Percentiles rank a stretch among this genome's conserved stretches.
phyloP scores from a whole-genome alignment of 2,888 invertebrate genomes.

The Zele albiditarsus region DNA sequence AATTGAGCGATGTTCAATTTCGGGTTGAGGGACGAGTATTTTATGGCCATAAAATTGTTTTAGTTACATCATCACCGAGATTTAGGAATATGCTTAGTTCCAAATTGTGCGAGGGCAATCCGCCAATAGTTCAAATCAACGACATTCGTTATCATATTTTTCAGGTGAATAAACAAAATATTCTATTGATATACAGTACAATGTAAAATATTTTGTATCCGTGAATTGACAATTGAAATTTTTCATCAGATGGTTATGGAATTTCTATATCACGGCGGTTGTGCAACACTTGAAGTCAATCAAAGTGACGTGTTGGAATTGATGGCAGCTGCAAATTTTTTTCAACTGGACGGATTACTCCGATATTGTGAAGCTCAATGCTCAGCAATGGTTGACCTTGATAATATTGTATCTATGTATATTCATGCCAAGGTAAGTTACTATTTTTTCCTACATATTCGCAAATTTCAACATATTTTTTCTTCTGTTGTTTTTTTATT shows the following conservation, averaged over 20 bases:
- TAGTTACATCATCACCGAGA: slow-evolving; percentile 91
- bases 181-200: background rate
- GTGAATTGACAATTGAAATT: slow-evolving; percentile 25
- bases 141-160: slow-evolving; percentile 95
- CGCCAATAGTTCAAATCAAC: slow-evolving; percentile 92
- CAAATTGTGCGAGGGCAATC: slow-evolving; percentile 81
- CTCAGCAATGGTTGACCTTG: slow-evolving; percentile 87
- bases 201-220: slow-evolving; percentile 10
- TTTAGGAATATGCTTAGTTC: slow-evolving; percentile 89
- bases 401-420: slow-evolving; percentile 93
- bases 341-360: slow-evolving; percentile 88
- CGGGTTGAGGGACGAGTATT: slow-evolving; percentile 92
- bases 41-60: slow-evolving; percentile 94
- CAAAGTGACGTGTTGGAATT: slow-evolving; percentile 88
- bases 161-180: slow-evolving; percentile 77
- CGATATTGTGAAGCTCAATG: slow-evolving; percentile 90
- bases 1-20: slow-evolving; percentile 93
- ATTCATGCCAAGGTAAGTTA: slow-evolving; percentile 86
- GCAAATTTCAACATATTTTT: background rate
- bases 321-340: slow-evolving; percentile 93
- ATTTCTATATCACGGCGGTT: slow-evolving; percentile 92
- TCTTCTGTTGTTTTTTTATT: background rate
- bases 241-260: slow-evolving; percentile 88
- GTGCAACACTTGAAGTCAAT: slow-evolving; percentile 84
- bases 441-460: background rate